Conservation (phyloP, 2,113 vertebrate species). For the Saimiri boliviensis region DNA sequence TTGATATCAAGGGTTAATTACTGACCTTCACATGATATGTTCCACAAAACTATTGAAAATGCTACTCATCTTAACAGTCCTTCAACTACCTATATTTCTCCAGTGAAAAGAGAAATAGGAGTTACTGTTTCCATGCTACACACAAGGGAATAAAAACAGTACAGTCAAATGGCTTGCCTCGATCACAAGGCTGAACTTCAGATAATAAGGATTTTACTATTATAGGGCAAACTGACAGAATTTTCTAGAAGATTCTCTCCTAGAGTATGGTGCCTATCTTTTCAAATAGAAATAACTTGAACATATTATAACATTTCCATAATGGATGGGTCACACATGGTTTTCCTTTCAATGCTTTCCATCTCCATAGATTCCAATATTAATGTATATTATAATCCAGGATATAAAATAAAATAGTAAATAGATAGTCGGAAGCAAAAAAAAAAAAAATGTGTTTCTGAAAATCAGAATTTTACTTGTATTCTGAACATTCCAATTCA, state of each 20-base stretch:
- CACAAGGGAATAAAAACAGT: neutral
- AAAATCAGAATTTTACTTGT: conserved; percentile 34
- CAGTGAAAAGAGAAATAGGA: neutral
- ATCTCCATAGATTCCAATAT: neutral
- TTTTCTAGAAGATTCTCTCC: neutral
- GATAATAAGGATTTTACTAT: neutral
- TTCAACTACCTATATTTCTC: neutral
- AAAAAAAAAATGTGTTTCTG: neutral
- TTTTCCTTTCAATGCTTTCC: neutral
- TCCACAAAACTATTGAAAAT: conserved; percentile 16
- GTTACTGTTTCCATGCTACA: neutral
- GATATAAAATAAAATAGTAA: neutral
- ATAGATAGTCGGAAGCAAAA: neutral
- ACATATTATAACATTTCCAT: neutral
- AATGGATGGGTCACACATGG: neutral
- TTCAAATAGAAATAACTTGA: neutral
- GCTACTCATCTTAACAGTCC: neutral
- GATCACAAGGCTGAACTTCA: neutral
- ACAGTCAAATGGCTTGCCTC: neutral
- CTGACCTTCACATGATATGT: neutral
- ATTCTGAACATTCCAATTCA: neutral
- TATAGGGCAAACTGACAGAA: neutral
- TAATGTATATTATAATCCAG: neutral
- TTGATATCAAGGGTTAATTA: neutral
- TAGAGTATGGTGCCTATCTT: neutral